Percentiles rank a stretch among this genome's conserved stretches.
These are phyloP conservation scores for Streptopelia turtur DNA, from an alignment of 2,797 vertebrate genomes.

Conservation along the genomic window DNA sequence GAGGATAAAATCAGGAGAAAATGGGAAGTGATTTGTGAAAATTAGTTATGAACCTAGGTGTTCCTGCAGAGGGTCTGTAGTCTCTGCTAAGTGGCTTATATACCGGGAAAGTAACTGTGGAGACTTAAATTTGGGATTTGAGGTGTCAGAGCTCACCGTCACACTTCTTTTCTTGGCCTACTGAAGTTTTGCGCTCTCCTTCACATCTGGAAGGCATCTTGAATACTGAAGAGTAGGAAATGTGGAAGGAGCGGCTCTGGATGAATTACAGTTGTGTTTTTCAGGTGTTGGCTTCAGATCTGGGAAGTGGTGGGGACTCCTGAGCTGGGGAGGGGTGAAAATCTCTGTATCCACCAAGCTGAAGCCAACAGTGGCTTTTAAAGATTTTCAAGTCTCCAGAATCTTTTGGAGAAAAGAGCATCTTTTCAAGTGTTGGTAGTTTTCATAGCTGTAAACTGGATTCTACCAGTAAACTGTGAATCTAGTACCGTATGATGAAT, in stretches of 20 bases:
- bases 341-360: background rate
- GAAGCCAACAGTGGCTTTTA: background rate
- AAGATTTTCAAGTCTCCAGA: background rate
- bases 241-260: background rate
- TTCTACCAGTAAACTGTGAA: background rate
- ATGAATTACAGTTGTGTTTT: conserved; percentile 33
- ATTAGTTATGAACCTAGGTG: rapidly evolving
- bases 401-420: background rate
- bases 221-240: background rate
- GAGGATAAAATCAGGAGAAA: background rate
- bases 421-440: background rate
- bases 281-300: conserved; percentile 35
- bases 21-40: background rate
- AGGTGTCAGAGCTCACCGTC: background rate
- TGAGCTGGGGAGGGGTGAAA: background rate
- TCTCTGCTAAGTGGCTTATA: background rate
- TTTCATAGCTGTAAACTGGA: background rate
- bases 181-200: background rate
- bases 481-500: background rate
- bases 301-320: background rate
- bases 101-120: rapidly evolving
- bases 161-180: background rate
- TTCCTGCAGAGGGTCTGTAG: background rate
- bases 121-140: background rate
- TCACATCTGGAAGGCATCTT: conserved; percentile 43